Evolutionary conservation across 1,140 invertebrate genomes (phyloP).

Genomic region (Cylas formicarius): DNA sequence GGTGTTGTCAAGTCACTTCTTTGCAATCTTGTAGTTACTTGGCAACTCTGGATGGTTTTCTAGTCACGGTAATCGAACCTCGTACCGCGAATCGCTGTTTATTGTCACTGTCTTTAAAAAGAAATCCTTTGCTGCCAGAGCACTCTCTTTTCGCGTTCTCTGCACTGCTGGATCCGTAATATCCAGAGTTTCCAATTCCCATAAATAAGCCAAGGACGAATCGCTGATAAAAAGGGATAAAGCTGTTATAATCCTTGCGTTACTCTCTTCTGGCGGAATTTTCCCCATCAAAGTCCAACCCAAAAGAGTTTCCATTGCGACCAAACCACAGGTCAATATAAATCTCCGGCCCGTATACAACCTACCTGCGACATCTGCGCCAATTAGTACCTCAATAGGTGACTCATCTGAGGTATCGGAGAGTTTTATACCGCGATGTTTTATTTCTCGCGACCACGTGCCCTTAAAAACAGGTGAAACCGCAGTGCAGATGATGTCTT

Average conservation of each 20-base stretch:
- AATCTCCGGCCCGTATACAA: too few species aligned
- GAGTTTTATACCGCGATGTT: slow-evolving; percentile 4
- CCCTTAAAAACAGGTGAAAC: not conserved
- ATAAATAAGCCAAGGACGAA: too few species aligned
- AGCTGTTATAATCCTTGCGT: too few species aligned
- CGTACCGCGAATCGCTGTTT: too few species aligned
- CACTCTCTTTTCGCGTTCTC: too few species aligned
- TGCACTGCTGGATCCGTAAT: too few species aligned
- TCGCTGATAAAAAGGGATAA: too few species aligned
- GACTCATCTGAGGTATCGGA: slow-evolving; percentile 5
- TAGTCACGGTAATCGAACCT: slow-evolving; percentile 12
- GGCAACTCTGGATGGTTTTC: slow-evolving; percentile 6
- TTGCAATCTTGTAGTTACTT: slow-evolving; percentile 8
- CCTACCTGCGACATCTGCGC: slow-evolving; percentile 32
- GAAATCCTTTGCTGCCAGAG: too few species aligned
- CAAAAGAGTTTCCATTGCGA: slow-evolving; percentile 33
- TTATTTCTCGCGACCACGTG: slow-evolving; percentile 11
- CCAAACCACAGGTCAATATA: slow-evolving; percentile 31
- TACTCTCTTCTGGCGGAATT: slow-evolving; percentile 13
- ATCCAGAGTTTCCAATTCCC: too few species aligned
- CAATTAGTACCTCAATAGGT: slow-evolving; percentile 29
- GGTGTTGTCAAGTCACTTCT: slow-evolving; percentile 11
- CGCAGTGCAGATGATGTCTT: slow-evolving; percentile 6
- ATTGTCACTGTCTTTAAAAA: too few species aligned
- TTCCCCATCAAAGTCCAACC: slow-evolving; percentile 37